Percentiles rank a stretch among this genome's conserved stretches.
Conservation (phyloP, 2,797 vertebrate species). For the Salmo trutta region DNA sequence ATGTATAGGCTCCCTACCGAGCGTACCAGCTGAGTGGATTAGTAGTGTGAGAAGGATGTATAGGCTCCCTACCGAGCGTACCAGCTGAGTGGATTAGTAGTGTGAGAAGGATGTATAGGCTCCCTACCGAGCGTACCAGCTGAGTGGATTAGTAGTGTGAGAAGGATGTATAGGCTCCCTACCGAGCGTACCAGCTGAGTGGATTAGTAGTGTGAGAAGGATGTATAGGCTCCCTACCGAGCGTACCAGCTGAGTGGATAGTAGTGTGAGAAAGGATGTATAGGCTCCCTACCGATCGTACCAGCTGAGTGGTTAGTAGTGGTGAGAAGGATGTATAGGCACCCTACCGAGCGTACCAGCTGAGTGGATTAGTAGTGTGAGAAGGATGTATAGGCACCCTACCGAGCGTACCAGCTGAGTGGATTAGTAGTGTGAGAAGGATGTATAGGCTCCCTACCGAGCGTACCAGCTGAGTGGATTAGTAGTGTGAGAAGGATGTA, state of each 20-base stretch:
- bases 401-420: neutral
- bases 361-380: too few species aligned
- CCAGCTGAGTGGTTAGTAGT: neutral
- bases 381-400: neutral
- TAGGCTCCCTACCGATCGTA: too few species aligned
- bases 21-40: too few species aligned
- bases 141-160: neutral
- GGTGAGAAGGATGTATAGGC: neutral
- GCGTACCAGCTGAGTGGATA: neutral
- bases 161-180: neutral
- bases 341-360: slow-evolving; percentile 77
- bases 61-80: too few species aligned
- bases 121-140: too few species aligned
- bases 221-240: neutral
- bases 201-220: neutral
- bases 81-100: neutral
- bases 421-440: neutral
- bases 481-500: neutral
- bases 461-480: neutral
- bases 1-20: slow-evolving; percentile 72
- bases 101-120: neutral
- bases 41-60: neutral
- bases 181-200: neutral
- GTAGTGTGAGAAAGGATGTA: neutral
- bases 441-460: neutral